Evolutionary conservation across 35 echinoderm and acorn worm genomes (phyloP), one percentile per base, ranked within the genome.

Genomic region (Stichopus chloronotus): DNA sequence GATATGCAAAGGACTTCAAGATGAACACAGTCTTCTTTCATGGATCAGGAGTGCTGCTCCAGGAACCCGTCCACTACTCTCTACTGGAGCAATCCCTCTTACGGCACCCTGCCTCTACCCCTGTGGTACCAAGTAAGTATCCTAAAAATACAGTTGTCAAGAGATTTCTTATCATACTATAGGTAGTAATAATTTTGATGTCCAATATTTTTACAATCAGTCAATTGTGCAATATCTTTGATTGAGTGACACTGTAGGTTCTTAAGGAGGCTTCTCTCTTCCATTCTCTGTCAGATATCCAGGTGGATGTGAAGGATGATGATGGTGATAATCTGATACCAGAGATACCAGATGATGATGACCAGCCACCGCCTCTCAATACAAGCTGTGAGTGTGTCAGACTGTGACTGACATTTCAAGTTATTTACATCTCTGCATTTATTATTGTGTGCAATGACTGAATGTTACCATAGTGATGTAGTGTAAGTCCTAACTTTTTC

Each of bases 1-100:
- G 94, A 8, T 93, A 94, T 86, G 93, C 88, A 68, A 85, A 88
- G 23, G 96, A 98, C 78, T 98, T 98, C 76, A 87, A 94, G 17
- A 74, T 95, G 24, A 94, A 92, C 60, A 85, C 92, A 1, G 87
- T 92, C 0, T 61, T 88, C 24, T 78, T 98, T 20, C 94, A 95
- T 43, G 72, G 43, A 9, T 98, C 96, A 1, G 87, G 96, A 23
- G 77, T 88, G 2, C 92, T 95, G 17, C 76, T 97, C 8, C 58
- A 95, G 13, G 96, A 98, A 63, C 82, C 90, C 13, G 95, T 92
- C 25, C 94, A 98, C 16, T 71, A 95, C 13, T 98, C 94, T 0
- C n/a, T 92, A 4, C 56, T 98, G 63, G 96, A 98, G 58, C 88
- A 91, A 12, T 93, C 96, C 22, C 19, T 97, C 43, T 72, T 68